Evolutionary conservation across 2,888 invertebrate genomes (phyloP).

Genomic region (Zygogramma bicolorata): DNA sequence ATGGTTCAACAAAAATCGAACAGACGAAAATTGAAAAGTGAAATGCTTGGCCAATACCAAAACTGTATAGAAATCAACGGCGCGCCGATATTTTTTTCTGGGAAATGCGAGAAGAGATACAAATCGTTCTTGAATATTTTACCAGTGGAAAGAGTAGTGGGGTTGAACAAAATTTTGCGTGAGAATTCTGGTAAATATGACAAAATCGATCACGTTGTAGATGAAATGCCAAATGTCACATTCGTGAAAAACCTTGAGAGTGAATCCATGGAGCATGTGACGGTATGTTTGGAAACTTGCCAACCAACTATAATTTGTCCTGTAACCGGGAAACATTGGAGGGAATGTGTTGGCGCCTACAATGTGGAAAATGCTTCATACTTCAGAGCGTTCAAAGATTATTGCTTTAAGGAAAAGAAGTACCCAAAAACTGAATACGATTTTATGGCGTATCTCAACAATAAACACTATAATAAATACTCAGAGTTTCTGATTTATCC

Average conservation of each 20-base stretch:
- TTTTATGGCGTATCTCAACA: not conserved
- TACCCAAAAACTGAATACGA: not conserved
- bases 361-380: not conserved
- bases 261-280: not conserved
- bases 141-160: not conserved
- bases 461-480: not conserved
- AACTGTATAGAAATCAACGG: not conserved
- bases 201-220: not conserved
- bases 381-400: slow-evolving; percentile 3
- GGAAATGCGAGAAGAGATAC: not conserved
- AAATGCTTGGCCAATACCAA: not conserved
- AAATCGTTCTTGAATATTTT: not conserved
- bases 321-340: not conserved
- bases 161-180: not conserved
- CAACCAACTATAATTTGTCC: not conserved
- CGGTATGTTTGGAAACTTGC: not conserved
- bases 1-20: slow-evolving; percentile 1
- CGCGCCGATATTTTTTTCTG: not conserved
- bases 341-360: not conserved
- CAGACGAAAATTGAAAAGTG: not conserved
- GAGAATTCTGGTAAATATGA: not conserved
- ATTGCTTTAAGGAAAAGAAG: not conserved
- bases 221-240: not conserved
- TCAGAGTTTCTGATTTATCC: not conserved
- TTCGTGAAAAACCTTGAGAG: not conserved